phyloP scores from a whole-genome alignment of 2,797 vertebrate species.

The Apogon talboti region DNA sequence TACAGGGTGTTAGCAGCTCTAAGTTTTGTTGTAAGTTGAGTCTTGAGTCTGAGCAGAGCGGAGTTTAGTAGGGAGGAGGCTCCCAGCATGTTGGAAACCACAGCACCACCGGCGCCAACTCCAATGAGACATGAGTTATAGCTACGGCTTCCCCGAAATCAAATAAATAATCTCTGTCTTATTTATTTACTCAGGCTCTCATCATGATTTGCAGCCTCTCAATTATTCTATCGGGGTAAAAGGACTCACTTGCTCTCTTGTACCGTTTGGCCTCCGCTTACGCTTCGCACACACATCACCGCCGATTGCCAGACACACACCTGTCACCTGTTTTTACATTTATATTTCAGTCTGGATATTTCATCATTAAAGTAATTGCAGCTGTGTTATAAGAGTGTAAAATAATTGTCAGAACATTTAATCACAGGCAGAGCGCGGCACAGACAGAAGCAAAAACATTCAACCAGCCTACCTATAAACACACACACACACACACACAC shows the following conservation, averaged over 20 bases:
- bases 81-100: slow-evolving; percentile 66
- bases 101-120: slow-evolving; percentile 58
- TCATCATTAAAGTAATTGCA: slow-evolving; percentile 41
- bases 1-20: slow-evolving; percentile 37
- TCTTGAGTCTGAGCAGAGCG: slow-evolving; percentile 47
- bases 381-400: slow-evolving; percentile 41
- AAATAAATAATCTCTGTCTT: slow-evolving; percentile 68
- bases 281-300: not conserved
- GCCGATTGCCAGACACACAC: slow-evolving; percentile 49
- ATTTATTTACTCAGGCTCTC: slow-evolving; percentile 69
- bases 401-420: slow-evolving; percentile 57
- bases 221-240: slow-evolving; percentile 39
- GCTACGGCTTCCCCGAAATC: slow-evolving; percentile 68
- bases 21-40: slow-evolving; percentile 47
- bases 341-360: slow-evolving; percentile 44
- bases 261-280: slow-evolving; percentile 6
- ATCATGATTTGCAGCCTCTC: slow-evolving; percentile 60
- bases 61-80: slow-evolving; percentile 55
- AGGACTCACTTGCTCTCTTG: slow-evolving; percentile 23
- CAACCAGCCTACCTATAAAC: slow-evolving; percentile 48
- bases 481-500: slow-evolving; percentile 44
- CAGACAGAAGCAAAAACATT: slow-evolving; percentile 72
- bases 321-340: slow-evolving; percentile 62
- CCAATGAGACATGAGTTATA: slow-evolving; percentile 71
- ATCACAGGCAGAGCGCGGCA: slow-evolving; percentile 36